Conservation (phyloP, 2,888 invertebrate species). For the Trichopoda pennipes region DNA sequence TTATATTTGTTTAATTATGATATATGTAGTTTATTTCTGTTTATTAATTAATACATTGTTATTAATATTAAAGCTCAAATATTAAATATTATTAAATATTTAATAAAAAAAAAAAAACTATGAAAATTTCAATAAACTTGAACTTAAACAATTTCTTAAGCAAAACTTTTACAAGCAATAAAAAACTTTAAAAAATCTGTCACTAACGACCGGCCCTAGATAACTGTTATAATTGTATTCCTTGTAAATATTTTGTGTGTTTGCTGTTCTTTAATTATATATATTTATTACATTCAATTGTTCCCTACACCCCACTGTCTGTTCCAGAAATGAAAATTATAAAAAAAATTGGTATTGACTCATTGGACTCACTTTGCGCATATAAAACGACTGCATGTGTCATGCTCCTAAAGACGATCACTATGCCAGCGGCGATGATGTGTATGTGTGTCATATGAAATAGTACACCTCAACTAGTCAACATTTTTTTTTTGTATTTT, state of each 20-base stretch:
- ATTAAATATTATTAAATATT: no score
- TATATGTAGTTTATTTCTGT: no score
- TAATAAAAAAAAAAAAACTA: no score
- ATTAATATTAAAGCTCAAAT: no score
- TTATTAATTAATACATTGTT: no score
- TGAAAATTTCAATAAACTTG: no score
- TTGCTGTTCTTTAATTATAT: constrained; percentile 29
- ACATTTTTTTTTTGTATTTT: constrained; percentile 32
- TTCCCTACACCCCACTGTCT: constrained; percentile 31
- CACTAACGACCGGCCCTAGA: constrained; percentile 25
- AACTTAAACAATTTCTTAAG: no score
- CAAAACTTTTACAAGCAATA: background rate
- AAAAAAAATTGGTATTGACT: constrained; percentile 39
- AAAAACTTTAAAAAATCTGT: background rate
- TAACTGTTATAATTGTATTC: constrained; percentile 16
- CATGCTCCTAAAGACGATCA: constrained; percentile 32
- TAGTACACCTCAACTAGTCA: constrained; percentile 36
- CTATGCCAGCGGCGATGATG: constrained; percentile 10
- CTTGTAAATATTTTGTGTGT: constrained; percentile 14
- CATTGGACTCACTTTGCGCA: constrained; percentile 62
- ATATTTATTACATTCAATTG: constrained; percentile 3
- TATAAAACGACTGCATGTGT: constrained; percentile 43
- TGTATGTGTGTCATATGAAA: constrained; percentile 19
- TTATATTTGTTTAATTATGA: no score
- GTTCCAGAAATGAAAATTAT: constrained; percentile 10